phyloP scores from a whole-genome alignment of 2,113 vertebrate species.

The Sitta europaea region DNA sequence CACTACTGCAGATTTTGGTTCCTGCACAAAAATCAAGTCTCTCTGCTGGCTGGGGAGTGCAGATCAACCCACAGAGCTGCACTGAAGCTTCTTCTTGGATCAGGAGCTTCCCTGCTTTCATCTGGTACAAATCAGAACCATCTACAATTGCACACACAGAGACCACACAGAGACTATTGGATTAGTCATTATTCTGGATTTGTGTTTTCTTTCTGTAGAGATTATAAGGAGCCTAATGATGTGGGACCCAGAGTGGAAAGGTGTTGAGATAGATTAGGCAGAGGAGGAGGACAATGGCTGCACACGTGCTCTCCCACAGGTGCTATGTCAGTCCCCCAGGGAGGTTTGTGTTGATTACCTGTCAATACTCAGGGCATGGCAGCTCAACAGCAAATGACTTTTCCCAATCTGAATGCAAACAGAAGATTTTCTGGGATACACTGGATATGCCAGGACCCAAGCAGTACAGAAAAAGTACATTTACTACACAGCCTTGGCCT shows the following conservation, averaged over 20 bases:
- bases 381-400: not conserved
- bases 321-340: not conserved
- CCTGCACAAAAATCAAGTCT: not conserved
- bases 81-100: not conserved
- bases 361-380: too few species aligned
- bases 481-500: not conserved
- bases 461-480: not conserved
- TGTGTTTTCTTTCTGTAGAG: not conserved
- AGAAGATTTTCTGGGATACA: not conserved
- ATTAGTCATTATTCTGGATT: not conserved
- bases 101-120: not conserved
- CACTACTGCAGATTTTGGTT: not conserved
- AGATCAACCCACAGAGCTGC: not conserved
- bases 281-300: not conserved
- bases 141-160: not conserved
- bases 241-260: not conserved
- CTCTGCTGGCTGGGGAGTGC: not conserved
- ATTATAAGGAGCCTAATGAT: not conserved
- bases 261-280: not conserved
- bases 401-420: not conserved
- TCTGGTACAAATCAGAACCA: not conserved
- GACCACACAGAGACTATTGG: too few species aligned
- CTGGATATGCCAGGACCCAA: not conserved
- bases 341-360: not conserved
- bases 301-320: fast-evolving